These are phyloP conservation scores for Ectobius pallidus DNA, from an alignment of 2,888 invertebrate genomes.

Conservation along the genomic window DNA sequence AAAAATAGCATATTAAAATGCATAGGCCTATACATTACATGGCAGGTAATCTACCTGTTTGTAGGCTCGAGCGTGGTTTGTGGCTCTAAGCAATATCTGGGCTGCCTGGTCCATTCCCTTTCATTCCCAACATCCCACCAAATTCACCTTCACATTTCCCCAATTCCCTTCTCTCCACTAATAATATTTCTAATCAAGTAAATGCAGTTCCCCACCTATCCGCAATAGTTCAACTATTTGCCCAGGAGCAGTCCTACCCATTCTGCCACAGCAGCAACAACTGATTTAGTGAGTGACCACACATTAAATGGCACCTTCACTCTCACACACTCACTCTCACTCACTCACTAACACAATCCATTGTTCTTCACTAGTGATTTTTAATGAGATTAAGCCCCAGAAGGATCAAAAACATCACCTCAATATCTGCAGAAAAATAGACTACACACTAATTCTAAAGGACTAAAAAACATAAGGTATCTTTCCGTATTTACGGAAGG, in stretches of 20 bases:
- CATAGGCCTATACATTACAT: constrained; percentile 21
- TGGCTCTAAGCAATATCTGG: constrained; percentile 40
- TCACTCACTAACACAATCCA: constrained; percentile 12
- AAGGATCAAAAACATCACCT: constrained; percentile 21
- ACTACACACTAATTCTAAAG: constrained; percentile 39
- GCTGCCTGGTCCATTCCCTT: constrained; percentile 15
- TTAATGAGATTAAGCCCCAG: constrained; percentile 19
- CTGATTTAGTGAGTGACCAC: background rate
- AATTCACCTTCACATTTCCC: background rate
- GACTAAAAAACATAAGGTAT: constrained; percentile 27
- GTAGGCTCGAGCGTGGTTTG: constrained; percentile 23
- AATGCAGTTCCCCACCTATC: background rate
- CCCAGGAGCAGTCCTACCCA: background rate
- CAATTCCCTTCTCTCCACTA: background rate
- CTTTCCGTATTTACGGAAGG: constrained; percentile 29
- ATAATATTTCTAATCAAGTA: too few relatives aligned
- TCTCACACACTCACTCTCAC: constrained; percentile 14
- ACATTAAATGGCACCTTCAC: constrained; percentile 5
- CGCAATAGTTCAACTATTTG: background rate
- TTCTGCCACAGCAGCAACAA: background rate
- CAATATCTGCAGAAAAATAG: constrained; percentile 35
- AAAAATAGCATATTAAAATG: constrained; percentile 18
- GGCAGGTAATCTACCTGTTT: constrained; percentile 1
- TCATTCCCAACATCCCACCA: background rate
- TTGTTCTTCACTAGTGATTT: background rate